phyloP scores from a whole-genome alignment of 1,140 invertebrate genomes.

The Drosophila setifemur region DNA sequence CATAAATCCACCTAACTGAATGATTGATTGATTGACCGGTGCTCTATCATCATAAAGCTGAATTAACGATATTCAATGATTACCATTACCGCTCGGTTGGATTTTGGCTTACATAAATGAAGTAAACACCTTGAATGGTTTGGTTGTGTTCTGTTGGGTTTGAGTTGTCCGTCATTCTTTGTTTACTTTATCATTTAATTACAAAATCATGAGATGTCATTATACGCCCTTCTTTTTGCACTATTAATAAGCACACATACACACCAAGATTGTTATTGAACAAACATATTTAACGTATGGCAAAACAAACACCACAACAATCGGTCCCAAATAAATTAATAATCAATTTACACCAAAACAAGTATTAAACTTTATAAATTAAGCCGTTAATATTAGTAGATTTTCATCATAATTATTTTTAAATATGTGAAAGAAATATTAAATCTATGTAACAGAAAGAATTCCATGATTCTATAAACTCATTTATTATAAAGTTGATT shows the following conservation, averaged over 20 bases:
- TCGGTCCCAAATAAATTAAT: no score
- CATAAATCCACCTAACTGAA: constrained; percentile 19
- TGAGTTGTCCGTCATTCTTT: constrained; percentile 26
- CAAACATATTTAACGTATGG: no score
- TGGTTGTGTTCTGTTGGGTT: not conserved
- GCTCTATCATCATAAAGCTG: constrained; percentile 25
- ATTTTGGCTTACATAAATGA: constrained; percentile 3
- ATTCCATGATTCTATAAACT: not conserved
- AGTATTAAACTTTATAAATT: no score
- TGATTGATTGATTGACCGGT: constrained; percentile 43
- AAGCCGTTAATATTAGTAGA: no score
- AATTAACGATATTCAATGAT: constrained; percentile 26
- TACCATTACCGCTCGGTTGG: constrained; percentile 7
- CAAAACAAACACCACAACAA: no score
- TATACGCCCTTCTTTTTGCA: constrained; percentile 7
- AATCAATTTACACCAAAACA: no score
- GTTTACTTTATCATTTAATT: constrained; percentile 69
- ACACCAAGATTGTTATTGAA: no score
- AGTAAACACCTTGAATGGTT: not conserved
- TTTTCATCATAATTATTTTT: no score
- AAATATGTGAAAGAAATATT: no score
- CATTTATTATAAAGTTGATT: no score
- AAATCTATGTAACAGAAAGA: no score
- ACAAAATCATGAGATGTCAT: constrained; percentile 75
- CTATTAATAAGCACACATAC: not conserved